These are phyloP conservation scores for Amniataba percoides DNA, from an alignment of 2,797 vertebrate genomes.

Conservation along the genomic window DNA sequence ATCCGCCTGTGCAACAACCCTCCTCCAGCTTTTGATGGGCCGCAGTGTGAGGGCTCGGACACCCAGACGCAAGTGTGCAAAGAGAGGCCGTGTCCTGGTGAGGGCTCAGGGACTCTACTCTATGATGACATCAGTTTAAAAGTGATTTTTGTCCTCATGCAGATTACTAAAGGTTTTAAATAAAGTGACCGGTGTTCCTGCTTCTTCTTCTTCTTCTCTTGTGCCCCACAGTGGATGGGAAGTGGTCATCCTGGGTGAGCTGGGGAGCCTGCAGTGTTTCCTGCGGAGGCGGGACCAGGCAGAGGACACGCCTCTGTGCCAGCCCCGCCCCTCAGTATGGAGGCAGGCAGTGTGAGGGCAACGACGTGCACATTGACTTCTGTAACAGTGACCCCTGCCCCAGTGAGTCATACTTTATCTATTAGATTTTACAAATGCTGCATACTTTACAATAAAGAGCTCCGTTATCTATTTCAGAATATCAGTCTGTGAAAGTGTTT, in stretches of 20 bases:
- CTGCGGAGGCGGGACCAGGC: conserved; percentile 93
- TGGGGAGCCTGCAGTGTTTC: conserved; percentile 94
- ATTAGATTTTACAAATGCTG: neutral
- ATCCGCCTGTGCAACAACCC: conserved; percentile 92
- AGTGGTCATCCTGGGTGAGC: conserved; percentile 92
- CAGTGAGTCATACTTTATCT: conserved; percentile 82
- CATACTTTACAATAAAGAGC: neutral
- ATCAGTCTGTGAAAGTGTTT: neutral
- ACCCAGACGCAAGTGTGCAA: conserved; percentile 92
- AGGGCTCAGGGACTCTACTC: conserved; percentile 25
- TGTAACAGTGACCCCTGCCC: conserved; percentile 96
- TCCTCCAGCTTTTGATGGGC: conserved; percentile 89
- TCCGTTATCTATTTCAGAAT: neutral
- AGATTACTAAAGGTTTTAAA: neutral
- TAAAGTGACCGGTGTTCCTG: neutral
- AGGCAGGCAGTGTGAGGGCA: conserved; percentile 93
- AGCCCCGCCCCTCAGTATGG: conserved; percentile 90
- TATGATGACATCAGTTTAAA: neutral
- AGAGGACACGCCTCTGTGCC: conserved; percentile 91
- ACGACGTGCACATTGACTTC: conserved; percentile 91
- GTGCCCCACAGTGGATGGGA: conserved; percentile 90
- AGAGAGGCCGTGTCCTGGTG: conserved; percentile 91
- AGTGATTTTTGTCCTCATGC: neutral
- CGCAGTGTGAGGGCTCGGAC: conserved; percentile 88
- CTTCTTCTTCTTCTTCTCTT: conserved; percentile 5